Evolutionary conservation across 1,140 invertebrate species (phyloP), one percentile per base, ranked within the genome.

Genomic region (Theocolax elegans): DNA sequence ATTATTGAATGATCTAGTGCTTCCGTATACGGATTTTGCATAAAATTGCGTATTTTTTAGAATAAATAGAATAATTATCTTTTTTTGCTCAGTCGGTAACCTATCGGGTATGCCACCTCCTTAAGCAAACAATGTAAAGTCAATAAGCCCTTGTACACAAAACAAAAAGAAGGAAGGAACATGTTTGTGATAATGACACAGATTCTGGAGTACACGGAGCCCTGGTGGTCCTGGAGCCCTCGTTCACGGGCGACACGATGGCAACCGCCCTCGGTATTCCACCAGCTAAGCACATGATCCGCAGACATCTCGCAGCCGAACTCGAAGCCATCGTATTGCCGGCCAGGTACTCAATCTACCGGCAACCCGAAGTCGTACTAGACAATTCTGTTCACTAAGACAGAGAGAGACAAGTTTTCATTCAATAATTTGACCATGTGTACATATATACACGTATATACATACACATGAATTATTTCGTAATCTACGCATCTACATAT

Each of bases 141-240:
- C n/a, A n/a, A n/a, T n/a, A n/a, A n/a, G n/a, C n/a, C n/a, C n/a
- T n/a, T n/a, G n/a, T n/a, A n/a, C n/a, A n/a, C n/a, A n/a, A n/a
- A n/a, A n/a, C n/a, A n/a, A n/a, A n/a, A n/a, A n/a, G n/a, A n/a
- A n/a, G 21, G 27, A 23, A 21, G 31, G 31, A 15, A 1, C 12
- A 35, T 31, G 10, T 15, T 46, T 23, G 54, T 46, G 4, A 17
- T 10, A 9, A 25, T 44, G 1, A 51, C 29, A 23, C 83, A 94
- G 95, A 97, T 80, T 96, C 94, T 80, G 96, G 96, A 74, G 94
- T 98, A 1, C 95, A 97, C 79, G 95, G 96, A 72, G 95, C 95
- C 13, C 85, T 98, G 67, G 94, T 97, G 19, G 95, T 97, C 38
- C 83, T 97, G 74, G 96, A 98, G 79, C 93, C 95, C 17, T 95